A percentile compares a stretch with the other conserved stretches of the same genome.
Conservation (phyloP, 2,113 vertebrate species). For the Scatophagus argus region DNA sequence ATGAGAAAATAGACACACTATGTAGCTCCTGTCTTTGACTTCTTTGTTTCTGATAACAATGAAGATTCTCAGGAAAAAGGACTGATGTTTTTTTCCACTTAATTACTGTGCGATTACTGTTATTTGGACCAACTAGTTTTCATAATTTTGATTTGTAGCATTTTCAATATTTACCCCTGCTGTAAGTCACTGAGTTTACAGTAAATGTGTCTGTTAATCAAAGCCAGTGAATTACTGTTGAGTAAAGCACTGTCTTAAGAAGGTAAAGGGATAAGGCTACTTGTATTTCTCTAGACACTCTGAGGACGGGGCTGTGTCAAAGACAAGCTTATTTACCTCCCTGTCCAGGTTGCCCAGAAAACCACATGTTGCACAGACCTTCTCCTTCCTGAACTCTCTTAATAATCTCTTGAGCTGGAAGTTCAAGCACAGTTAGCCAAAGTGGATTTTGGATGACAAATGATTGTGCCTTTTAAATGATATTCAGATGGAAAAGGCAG, state of each 20-base stretch:
- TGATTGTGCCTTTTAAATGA: constrained; percentile 5
- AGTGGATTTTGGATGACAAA: neutral
- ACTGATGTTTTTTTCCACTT: neutral
- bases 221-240: neutral
- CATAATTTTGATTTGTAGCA: neutral
- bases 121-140: neutral
- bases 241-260: neutral
- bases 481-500: neutral
- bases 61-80: neutral
- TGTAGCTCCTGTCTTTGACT: constrained; percentile 7
- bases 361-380: constrained; percentile 56
- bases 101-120: neutral
- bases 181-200: neutral
- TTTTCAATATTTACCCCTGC: neutral
- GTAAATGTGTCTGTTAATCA: neutral
- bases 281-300: constrained; percentile 21
- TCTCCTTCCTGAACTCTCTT: neutral
- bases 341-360: constrained; percentile 36
- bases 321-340: constrained; percentile 30
- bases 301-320: neutral
- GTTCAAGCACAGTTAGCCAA: constrained; percentile 22
- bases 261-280: constrained; percentile 25
- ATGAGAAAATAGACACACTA: neutral
- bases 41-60: neutral
- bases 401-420: constrained; percentile 2